Conservation (phyloP, 2,888 invertebrate species). For the Eristalis tenax region DNA sequence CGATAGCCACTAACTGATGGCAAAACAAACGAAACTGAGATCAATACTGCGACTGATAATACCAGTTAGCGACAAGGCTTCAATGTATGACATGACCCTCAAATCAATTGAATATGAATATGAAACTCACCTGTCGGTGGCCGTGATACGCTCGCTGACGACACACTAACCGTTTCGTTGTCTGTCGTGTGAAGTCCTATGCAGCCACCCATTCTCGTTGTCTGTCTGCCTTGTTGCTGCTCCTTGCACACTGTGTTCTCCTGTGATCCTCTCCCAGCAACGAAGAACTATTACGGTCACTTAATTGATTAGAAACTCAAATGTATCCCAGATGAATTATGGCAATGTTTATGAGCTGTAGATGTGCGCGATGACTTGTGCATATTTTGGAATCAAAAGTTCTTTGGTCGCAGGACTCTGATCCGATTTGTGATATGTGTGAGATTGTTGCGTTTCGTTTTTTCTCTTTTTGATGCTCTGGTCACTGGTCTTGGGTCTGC, state of each 20-base stretch:
- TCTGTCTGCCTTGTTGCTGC: neutral
- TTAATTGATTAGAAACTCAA: slow-evolving; percentile 4
- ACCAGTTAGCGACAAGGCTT: neutral
- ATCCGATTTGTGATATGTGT: slow-evolving; percentile 42
- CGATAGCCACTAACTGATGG: slow-evolving; percentile 12
- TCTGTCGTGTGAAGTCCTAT: slow-evolving; percentile 90
- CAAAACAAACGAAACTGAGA: neutral
- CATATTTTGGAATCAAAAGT: slow-evolving; percentile 45
- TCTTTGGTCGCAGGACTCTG: slow-evolving; percentile 45
- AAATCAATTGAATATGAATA: neutral
- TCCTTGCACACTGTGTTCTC: neutral
- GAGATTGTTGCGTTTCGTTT: slow-evolving; percentile 54
- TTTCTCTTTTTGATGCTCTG: neutral
- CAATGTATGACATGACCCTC: neutral
- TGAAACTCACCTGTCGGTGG: slow-evolving; percentile 87
- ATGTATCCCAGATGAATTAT: slow-evolving; percentile 37
- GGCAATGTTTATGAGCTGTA: slow-evolving; percentile 39
- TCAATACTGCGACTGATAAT: neutral
- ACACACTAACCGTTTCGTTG: slow-evolving; percentile 90
- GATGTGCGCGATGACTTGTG: slow-evolving; percentile 53
- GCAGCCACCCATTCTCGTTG: slow-evolving; percentile 88
- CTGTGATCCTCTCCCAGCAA: neutral
- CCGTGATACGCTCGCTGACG: slow-evolving; percentile 90
- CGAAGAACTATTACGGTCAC: neutral
- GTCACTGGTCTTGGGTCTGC: neutral